A percentile compares a stretch with the other conserved stretches of the same genome.
Conservation (phyloP, 1,140 invertebrate species). For the Phenacoccus solenopsis region DNA sequence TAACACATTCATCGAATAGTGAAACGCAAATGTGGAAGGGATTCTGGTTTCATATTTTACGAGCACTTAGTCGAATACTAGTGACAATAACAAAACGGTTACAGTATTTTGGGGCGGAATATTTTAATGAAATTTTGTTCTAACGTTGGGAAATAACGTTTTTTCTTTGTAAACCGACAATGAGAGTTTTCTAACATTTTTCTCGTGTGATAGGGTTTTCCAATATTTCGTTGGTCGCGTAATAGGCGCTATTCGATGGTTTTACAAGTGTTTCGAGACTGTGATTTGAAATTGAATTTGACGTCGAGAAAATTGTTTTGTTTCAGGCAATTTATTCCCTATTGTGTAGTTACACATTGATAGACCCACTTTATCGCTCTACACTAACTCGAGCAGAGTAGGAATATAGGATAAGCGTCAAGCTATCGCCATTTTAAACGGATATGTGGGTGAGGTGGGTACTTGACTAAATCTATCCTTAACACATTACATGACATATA, state of each 20-base stretch:
- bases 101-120: background rate
- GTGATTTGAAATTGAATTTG: background rate
- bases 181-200: background rate
- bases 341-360: too few relatives aligned
- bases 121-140: constrained; percentile 3
- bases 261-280: background rate
- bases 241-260: too few relatives aligned
- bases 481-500: too few relatives aligned
- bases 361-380: too few relatives aligned
- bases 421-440: too few relatives aligned
- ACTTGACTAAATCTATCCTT: too few relatives aligned
- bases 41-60: background rate
- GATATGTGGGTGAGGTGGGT: too few relatives aligned
- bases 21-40: background rate
- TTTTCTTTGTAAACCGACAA: background rate
- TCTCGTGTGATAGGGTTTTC: background rate
- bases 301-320: too few relatives aligned
- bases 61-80: constrained; percentile 1
- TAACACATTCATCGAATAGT: background rate
- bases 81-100: background rate
- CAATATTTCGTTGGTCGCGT: background rate
- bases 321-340: too few relatives aligned
- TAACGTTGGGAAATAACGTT: background rate
- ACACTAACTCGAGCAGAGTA: too few relatives aligned
- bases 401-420: too few relatives aligned